Evolutionary conservation across 2,113 vertebrate species (phyloP).

Genomic region (Acrocephalus kingi): DNA sequence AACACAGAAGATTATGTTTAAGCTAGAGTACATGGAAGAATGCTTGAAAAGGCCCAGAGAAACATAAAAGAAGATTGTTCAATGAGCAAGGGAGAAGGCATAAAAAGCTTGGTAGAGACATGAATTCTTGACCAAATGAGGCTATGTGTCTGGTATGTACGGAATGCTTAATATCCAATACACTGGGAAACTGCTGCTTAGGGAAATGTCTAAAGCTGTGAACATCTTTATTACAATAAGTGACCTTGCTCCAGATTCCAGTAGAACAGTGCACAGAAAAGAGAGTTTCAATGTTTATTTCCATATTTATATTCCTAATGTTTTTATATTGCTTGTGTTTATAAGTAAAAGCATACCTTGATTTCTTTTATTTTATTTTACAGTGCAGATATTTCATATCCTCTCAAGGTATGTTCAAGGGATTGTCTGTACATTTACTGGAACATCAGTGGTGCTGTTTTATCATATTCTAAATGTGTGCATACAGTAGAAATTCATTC

Average conservation of each 20-base stretch:
- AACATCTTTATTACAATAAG: not conserved
- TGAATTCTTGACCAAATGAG: conserved; percentile 21
- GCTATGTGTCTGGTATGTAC: not conserved
- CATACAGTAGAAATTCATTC: not conserved
- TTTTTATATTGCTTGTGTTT: not conserved
- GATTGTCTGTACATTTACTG: not conserved
- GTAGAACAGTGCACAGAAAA: not conserved
- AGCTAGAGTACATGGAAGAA: not conserved
- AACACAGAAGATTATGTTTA: not conserved
- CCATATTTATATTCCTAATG: not conserved
- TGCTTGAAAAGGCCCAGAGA: not conserved
- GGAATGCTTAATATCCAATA: conserved; percentile 27
- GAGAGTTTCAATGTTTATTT: not conserved
- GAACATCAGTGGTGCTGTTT: not conserved
- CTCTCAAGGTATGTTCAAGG: not conserved
- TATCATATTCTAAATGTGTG: not conserved
- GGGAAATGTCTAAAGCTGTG: not conserved
- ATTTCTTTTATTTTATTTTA: not conserved
- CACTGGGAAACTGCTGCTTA: not conserved
- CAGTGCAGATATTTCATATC: not conserved
- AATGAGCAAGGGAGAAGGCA: not conserved
- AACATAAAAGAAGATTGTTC: not conserved
- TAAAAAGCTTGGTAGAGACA: not conserved
- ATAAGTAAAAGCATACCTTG: not conserved
- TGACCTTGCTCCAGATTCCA: not conserved